A percentile compares a stretch with the other conserved stretches of the same genome.
Conservation (phyloP, 2,797 vertebrate species). For the Lepus townsendii region DNA sequence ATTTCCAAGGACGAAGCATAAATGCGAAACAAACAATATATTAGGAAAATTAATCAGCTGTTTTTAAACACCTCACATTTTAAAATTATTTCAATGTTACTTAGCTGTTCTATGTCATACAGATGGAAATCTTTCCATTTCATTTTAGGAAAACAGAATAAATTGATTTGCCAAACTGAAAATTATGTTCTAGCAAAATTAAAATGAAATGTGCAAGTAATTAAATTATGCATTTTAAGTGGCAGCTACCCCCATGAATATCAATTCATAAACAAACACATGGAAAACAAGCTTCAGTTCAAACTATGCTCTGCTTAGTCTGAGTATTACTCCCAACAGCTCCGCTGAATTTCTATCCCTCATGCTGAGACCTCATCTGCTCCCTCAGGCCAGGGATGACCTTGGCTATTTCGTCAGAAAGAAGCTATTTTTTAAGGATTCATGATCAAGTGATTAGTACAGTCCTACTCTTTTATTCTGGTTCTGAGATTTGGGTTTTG, state of each 20-base stretch:
- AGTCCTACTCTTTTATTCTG: neutral
- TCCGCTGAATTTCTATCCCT: neutral
- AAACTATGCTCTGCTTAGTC: neutral
- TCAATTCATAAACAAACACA: neutral
- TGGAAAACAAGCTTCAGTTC: neutral
- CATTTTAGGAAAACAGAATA: neutral
- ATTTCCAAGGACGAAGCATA: neutral
- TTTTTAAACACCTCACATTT: constrained; percentile 11
- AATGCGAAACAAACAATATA: neutral
- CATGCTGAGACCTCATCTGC: neutral
- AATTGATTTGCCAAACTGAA: neutral
- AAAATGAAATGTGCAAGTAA: neutral
- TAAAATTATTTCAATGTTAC: neutral
- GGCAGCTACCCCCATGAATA: neutral
- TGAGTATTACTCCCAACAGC: neutral
- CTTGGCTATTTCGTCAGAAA: neutral
- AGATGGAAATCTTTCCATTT: neutral
- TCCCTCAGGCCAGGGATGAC: neutral
- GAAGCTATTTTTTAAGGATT: neutral
- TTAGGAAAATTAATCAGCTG: neutral
- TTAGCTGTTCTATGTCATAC: neutral
- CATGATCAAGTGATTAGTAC: neutral
- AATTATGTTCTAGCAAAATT: neutral
- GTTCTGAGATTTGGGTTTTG: constrained; percentile 31
- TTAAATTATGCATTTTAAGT: constrained; percentile 3